Percentiles rank a stretch among this genome's conserved stretches.
Evolutionary conservation across 1,140 invertebrate species (phyloP).

Genomic region (Idris sp.): DNA sequence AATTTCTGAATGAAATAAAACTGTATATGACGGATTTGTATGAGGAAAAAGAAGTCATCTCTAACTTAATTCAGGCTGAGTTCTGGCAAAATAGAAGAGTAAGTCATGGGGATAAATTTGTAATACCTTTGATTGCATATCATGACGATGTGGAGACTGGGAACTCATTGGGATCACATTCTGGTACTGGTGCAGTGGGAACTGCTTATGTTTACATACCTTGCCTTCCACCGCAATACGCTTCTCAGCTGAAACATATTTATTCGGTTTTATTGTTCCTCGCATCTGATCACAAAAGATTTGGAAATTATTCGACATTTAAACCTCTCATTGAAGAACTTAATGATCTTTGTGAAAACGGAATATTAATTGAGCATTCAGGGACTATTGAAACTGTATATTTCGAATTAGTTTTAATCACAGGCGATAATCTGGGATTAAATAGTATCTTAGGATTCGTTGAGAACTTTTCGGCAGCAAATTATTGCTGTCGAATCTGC

Average conservation of each 20-base stretch:
- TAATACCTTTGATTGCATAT: constrained; percentile 1
- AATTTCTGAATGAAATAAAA: too few relatives aligned
- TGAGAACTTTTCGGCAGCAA: constrained; percentile 3
- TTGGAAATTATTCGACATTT: constrained; percentile 70
- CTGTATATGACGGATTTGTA: too few relatives aligned
- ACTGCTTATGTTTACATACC: neutral
- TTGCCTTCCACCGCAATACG: constrained; percentile 1
- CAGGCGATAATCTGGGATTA: neutral
- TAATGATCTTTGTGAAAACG: constrained; percentile 16
- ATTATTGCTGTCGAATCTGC: neutral
- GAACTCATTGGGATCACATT: constrained; percentile 11
- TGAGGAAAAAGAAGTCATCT: constrained; percentile 11
- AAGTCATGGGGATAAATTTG: constrained; percentile 1
- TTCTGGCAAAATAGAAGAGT: neutral
- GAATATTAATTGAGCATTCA: constrained; percentile 4
- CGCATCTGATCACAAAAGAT: constrained; percentile 15
- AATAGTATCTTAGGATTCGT: constrained; percentile 18
- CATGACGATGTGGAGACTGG: constrained; percentile 6
- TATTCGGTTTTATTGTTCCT: constrained; percentile 49
- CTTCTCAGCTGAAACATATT: constrained; percentile 48
- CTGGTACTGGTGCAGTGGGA: constrained; percentile 39
- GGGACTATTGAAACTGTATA: neutral
- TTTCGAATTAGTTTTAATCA: neutral
- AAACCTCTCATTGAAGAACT: constrained; percentile 22
- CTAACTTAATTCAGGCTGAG: constrained; percentile 7